Conservation (phyloP, 2,797 vertebrate species). For the Aplochiton taeniatus region DNA sequence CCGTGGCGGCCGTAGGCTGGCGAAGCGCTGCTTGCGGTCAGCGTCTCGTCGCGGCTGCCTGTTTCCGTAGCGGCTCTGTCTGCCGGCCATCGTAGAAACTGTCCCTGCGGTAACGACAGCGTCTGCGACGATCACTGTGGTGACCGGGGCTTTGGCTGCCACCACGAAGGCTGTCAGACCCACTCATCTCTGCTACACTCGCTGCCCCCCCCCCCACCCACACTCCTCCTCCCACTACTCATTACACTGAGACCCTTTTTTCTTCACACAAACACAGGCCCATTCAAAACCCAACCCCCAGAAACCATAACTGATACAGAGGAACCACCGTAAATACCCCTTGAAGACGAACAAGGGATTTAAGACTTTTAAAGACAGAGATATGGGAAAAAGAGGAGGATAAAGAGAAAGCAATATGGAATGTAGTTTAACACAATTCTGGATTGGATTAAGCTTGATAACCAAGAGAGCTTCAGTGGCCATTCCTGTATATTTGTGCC, state of each 20-base stretch:
- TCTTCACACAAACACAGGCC: constrained; percentile 21
- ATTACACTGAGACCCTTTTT: constrained; percentile 59
- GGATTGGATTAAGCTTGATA: background rate
- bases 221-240: background rate
- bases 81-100: constrained; percentile 41
- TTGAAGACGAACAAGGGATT: constrained; percentile 31
- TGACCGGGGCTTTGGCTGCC: constrained; percentile 40
- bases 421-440: constrained; percentile 46
- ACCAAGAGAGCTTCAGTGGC: constrained; percentile 39
- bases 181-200: constrained; percentile 60
- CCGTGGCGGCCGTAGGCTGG: constrained; percentile 27
- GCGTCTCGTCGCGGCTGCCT: no score
- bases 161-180: constrained; percentile 51
- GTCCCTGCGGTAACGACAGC: background rate
- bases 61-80: no score
- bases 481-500: constrained; percentile 51
- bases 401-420: constrained; percentile 59
- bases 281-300: constrained; percentile 23
- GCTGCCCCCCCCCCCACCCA: constrained; percentile 17
- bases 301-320: background rate
- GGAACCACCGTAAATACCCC: constrained; percentile 6
- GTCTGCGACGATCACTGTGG: background rate
- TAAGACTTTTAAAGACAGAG: constrained; percentile 23
- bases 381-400: constrained; percentile 28
- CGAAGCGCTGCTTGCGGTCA: constrained; percentile 17